phyloP scores from a whole-genome alignment of 2,113 vertebrate genomes.

The Leiothrix lutea region DNA sequence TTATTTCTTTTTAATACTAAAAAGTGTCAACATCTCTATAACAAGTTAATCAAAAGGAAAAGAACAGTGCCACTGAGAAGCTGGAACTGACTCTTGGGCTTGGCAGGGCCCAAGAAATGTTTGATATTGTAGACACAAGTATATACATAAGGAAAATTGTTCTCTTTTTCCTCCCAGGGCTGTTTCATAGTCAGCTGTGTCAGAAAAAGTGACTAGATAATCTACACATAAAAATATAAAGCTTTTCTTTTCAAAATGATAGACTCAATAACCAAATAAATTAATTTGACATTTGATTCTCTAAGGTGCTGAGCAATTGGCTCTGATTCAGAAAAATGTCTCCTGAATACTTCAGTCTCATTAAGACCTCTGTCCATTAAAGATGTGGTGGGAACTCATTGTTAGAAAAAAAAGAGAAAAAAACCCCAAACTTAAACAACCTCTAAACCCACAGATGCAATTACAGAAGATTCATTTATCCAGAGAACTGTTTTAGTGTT shows the following conservation, averaged over 20 bases:
- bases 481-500: neutral
- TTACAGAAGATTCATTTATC: neutral
- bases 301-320: neutral
- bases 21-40: neutral
- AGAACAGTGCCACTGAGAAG: neutral
- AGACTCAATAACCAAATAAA: neutral
- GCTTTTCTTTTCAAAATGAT: neutral
- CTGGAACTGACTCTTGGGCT: neutral
- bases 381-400: neutral
- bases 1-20: neutral
- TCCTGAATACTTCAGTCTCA: neutral
- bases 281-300: neutral
- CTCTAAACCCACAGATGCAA: neutral
- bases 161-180: neutral
- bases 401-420: neutral
- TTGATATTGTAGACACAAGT: neutral
- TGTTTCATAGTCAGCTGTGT: neutral
- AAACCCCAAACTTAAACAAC: rapidly evolving
- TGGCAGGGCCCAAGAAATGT: rapidly evolving
- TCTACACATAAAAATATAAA: neutral
- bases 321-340: neutral
- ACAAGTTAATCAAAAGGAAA: neutral
- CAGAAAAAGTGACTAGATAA: neutral
- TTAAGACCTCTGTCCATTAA: neutral
- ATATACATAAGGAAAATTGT: neutral